A percentile compares a stretch with the other conserved stretches of the same genome.
Evolutionary conservation across 2,113 vertebrate genomes (phyloP).

Genomic region (Tursiops truncatus): DNA sequence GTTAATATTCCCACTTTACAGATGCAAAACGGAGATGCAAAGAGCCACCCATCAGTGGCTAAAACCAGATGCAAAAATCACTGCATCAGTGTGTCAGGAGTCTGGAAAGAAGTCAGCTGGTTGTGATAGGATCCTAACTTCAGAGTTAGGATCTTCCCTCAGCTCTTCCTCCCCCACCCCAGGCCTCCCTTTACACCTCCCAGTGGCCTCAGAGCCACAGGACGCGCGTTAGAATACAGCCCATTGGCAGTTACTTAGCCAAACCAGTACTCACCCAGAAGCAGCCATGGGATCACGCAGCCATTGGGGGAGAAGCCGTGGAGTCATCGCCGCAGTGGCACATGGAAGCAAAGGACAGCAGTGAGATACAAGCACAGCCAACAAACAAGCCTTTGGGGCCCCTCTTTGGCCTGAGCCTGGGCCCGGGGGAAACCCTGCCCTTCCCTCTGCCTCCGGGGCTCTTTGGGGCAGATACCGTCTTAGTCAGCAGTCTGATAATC

Average conservation of each 20-base stretch:
- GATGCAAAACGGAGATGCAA: not conserved
- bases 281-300: slow-evolving; percentile 29
- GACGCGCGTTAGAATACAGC: not conserved
- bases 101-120: not conserved
- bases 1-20: not conserved
- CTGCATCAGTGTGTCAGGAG: not conserved
- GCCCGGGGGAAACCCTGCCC: not conserved
- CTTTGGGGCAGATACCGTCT: not conserved
- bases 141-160: not conserved
- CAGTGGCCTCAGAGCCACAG: not conserved
- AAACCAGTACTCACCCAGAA: slow-evolving; percentile 72
- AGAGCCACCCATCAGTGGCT: not conserved
- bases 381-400: not conserved
- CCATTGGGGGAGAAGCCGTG: not conserved
- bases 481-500: not conserved
- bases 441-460: not conserved
- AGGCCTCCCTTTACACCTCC: not conserved
- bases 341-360: slow-evolving; percentile 69
- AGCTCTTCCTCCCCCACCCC: not conserved
- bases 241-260: not conserved
- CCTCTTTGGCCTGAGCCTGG: not conserved
- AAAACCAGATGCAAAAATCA: not conserved
- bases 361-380: slow-evolving; percentile 55
- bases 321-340: slow-evolving; percentile 16
- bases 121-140: not conserved